A percentile compares a stretch with the other conserved stretches of the same genome.
phyloP scores from a whole-genome alignment of 2,888 invertebrate species.

The Drosophila greeni region DNA sequence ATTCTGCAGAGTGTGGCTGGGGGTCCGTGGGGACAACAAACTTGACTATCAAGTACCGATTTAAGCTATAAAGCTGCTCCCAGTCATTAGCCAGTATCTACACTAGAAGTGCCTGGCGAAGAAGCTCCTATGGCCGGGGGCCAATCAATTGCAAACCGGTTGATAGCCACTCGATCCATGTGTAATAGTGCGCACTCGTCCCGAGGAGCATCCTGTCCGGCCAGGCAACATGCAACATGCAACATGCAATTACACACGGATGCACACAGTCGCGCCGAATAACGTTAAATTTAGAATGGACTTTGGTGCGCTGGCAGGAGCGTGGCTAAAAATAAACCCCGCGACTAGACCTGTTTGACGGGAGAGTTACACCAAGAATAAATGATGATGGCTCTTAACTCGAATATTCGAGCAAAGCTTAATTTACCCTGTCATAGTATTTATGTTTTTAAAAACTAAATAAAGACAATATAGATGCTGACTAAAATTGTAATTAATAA shows the following conservation, averaged over 20 bases:
- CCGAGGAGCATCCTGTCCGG: conserved; percentile 53
- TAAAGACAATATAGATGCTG: no score
- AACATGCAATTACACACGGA: conserved; percentile 42
- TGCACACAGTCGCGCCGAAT: conserved; percentile 43
- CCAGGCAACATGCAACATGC: conserved; percentile 37
- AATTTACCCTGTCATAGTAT: no score
- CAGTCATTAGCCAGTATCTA: conserved; percentile 57
- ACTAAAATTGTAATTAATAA: no score
- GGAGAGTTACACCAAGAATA: neutral
- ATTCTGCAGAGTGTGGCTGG: neutral
- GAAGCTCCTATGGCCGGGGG: conserved; percentile 33
- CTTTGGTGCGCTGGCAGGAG: conserved; percentile 52
- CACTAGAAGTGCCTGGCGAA: conserved; percentile 58
- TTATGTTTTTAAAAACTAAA: no score
- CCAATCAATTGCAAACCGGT: conserved; percentile 69
- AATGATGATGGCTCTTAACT: neutral
- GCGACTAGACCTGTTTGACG: conserved; percentile 51
- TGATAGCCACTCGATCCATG: conserved; percentile 51
- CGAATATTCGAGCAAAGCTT: neutral
- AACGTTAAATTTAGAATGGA: conserved; percentile 70
- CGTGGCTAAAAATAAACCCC: conserved; percentile 59
- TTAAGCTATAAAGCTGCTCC: conserved; percentile 39
- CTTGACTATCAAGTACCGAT: conserved; percentile 41
- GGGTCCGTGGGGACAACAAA: conserved; percentile 5
- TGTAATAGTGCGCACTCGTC: conserved; percentile 15